These are phyloP conservation scores for Salvelinus namaycush DNA, from an alignment of 2,113 vertebrate species.

Conservation along the genomic window DNA sequence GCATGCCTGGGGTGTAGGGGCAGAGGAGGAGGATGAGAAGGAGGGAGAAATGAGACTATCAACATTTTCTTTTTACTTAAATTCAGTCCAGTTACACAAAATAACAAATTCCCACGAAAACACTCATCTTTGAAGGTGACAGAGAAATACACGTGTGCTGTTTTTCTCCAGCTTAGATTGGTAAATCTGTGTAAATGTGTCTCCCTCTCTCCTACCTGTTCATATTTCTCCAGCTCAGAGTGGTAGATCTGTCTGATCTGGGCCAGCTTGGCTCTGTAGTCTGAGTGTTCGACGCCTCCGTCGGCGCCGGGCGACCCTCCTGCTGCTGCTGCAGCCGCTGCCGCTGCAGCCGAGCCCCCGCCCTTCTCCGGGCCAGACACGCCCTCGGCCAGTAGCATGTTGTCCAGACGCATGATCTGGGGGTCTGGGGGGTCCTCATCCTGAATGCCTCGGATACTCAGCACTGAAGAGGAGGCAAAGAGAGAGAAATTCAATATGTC, in stretches of 20 bases:
- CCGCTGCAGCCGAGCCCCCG: slow-evolving; percentile 80
- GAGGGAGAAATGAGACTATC: slow-evolving; percentile 8
- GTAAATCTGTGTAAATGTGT: background rate
- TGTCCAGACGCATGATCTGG: slow-evolving; percentile 87
- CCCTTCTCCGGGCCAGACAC: slow-evolving; percentile 86
- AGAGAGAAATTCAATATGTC: background rate
- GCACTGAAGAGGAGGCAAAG: slow-evolving; percentile 62
- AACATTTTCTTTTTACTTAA: too few relatives aligned
- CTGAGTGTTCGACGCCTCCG: slow-evolving; percentile 88
- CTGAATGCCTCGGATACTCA: slow-evolving; percentile 84
- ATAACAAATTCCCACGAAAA: too few relatives aligned
- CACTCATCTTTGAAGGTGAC: too few relatives aligned
- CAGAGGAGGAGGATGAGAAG: slow-evolving; percentile 31
- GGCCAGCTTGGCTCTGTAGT: slow-evolving; percentile 90
- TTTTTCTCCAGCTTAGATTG: background rate
- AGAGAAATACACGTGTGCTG: background rate
- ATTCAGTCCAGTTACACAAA: too few relatives aligned
- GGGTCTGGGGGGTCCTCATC: slow-evolving; percentile 86
- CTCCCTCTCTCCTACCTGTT: slow-evolving; percentile 76
- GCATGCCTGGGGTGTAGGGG: slow-evolving; percentile 81
- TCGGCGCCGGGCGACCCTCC: slow-evolving; percentile 86
- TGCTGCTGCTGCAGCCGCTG: slow-evolving; percentile 81
- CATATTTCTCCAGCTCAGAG: slow-evolving; percentile 91
- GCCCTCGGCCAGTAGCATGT: slow-evolving; percentile 88
- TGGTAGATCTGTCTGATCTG: slow-evolving; percentile 91